Evolutionary conservation across 2,888 invertebrate species (phyloP), one percentile per base, ranked within the genome.

Genomic region (Xanthia togata): DNA sequence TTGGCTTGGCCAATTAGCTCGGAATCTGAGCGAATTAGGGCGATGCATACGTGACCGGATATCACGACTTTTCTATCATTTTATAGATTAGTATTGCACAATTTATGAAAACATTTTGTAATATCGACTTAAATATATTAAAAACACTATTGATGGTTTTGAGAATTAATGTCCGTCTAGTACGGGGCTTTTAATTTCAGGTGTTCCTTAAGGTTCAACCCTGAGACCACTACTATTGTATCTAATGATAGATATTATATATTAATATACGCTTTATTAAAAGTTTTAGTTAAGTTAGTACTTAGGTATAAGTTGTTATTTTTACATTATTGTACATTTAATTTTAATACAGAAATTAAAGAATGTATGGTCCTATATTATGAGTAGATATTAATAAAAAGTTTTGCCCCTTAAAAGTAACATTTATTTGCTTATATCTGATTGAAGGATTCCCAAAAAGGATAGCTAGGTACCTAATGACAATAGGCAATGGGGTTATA

Each of bases 41-140:
- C 70, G 47, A 31, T 31, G 70, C 55, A 44, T 71, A 81, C 82
- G 82, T 69, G 82, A 85, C 82, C 63, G 71, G 82, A 82, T 41
- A 82, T n/a, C 47, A 12, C 53, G 17, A 55, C 12, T 68, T 44
- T 53, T 53, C 26, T 14, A 55, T 67, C 9, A 67, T 59, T 73
- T 73, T 57, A 60, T 80, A 70, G 14, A 83, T 68, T n/a, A 14
- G 1, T 4, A 26, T 83, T 83, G 23, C 63, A 50, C 9, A 79
- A 67, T 68, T 31, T 57, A 57, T 62, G 0, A 38, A 14, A 26
- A 55, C 17, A 23, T 62, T 62, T 44, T n/a, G 53, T 53, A 53
- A 35, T 41, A 59, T 57, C 47, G 11, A 41, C 20, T 14, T 50
- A 20, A n/a, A 23, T 35, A 20, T 9, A 20, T 20, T 9, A 38